Conservation (phyloP, 2,888 invertebrate genomes). For the Drosophila nr. medialis region DNA sequence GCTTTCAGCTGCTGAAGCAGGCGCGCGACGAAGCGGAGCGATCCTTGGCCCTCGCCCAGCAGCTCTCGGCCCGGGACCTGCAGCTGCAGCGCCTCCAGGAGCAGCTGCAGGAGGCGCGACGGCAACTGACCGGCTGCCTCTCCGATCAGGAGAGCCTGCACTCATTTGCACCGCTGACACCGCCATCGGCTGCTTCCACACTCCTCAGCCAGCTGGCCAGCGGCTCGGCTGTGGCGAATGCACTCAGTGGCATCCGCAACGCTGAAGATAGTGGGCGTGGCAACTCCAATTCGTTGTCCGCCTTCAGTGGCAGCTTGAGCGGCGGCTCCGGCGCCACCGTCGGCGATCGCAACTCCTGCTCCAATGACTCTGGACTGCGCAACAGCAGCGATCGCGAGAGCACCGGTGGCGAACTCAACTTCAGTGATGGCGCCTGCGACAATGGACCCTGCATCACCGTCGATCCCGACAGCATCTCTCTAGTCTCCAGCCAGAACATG, state of each 20-base stretch:
- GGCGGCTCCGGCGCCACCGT: constrained; percentile 84
- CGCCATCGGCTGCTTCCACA: constrained; percentile 85
- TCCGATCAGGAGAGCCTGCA: constrained; percentile 94
- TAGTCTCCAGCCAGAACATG: constrained; percentile 85
- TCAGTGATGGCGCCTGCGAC: constrained; percentile 88
- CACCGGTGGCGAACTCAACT: constrained; percentile 91
- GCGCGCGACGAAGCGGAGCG: constrained; percentile 96
- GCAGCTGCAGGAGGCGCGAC: constrained; percentile 92
- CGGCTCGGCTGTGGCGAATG: constrained; percentile 83
- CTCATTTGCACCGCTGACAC: constrained; percentile 89
- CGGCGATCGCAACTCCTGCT: constrained; percentile 92
- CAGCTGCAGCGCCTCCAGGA: constrained; percentile 94
- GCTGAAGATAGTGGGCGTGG: constrained; percentile 90
- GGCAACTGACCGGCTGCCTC: constrained; percentile 92
- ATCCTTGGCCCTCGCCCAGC: constrained; percentile 93
- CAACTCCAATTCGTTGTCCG: constrained; percentile 90
- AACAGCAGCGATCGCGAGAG: constrained; percentile 91
- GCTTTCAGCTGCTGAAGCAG: constrained; percentile 94
- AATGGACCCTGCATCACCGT: constrained; percentile 85
- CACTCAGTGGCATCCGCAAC: constrained; percentile 86
- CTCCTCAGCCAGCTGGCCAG: constrained; percentile 85
- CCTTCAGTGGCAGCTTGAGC: constrained; percentile 82
- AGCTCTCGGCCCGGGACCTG: constrained; percentile 93
- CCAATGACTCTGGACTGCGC: constrained; percentile 94
- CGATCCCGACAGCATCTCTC: constrained; percentile 85